A percentile compares a stretch with the other conserved stretches of the same genome.
phyloP scores from a whole-genome alignment of 1,140 invertebrate genomes.

The Pteromalus puparum region DNA sequence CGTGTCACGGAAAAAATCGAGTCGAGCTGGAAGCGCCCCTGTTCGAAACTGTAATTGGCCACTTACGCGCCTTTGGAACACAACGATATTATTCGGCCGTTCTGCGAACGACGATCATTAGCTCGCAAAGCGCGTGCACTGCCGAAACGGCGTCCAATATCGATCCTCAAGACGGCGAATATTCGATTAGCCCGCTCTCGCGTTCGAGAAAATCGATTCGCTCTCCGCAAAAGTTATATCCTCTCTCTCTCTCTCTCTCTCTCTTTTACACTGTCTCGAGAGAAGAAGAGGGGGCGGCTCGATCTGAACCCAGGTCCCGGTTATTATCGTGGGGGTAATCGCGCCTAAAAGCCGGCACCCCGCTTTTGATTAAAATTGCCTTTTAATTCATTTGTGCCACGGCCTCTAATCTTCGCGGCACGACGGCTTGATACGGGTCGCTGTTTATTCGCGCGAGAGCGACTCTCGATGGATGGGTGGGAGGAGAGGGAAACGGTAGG shows the following conservation, averaged over 20 bases:
- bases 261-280: conserved; percentile 53
- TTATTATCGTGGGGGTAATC: conserved; percentile 73
- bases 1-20: too few relatives aligned
- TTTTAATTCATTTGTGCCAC: conserved; percentile 73
- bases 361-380: conserved; percentile 74
- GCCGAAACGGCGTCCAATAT: conserved; percentile 36
- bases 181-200: conserved; percentile 48
- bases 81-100: conserved; percentile 49
- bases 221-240: conserved; percentile 49
- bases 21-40: conserved; percentile 11
- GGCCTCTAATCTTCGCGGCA: conserved; percentile 70
- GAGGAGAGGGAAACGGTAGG: not conserved
- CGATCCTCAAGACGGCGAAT: conserved; percentile 17
- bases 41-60: conserved; percentile 42
- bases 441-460: conserved; percentile 50
- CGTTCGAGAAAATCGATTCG: conserved; percentile 34
- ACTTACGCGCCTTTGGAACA: conserved; percentile 43
- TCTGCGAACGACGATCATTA: conserved; percentile 51
- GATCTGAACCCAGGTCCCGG: conserved; percentile 62
- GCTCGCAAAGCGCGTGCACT: not conserved
- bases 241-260: conserved; percentile 33
- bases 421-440: conserved; percentile 52
- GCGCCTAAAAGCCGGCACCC: conserved; percentile 72
- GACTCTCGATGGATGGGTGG: not conserved
- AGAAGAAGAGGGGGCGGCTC: conserved; percentile 53